phyloP scores from a whole-genome alignment of 1,140 invertebrate genomes.

The Calosoma granatense region DNA sequence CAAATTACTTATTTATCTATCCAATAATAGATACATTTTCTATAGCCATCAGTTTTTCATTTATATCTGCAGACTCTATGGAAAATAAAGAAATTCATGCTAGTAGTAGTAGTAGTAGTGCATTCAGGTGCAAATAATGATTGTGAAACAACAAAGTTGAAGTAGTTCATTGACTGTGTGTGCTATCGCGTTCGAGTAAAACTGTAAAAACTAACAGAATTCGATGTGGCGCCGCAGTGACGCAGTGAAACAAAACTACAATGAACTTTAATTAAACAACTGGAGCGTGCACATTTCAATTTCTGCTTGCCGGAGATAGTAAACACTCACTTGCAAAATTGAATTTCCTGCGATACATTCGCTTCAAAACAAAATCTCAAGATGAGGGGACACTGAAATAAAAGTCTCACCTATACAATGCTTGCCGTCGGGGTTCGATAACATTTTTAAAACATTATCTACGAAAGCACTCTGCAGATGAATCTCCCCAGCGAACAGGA shows the following conservation, averaged over 20 bases:
- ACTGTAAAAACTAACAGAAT: too few species aligned
- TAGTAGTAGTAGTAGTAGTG: too few species aligned
- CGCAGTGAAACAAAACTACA: not conserved
- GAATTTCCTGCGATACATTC: constrained; percentile 1
- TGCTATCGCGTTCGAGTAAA: too few species aligned
- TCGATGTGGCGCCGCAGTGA: too few species aligned
- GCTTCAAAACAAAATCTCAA: not conserved
- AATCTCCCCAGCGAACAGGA: not conserved
- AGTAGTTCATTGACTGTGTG: too few species aligned
- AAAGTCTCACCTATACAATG: not conserved
- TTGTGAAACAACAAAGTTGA: too few species aligned
- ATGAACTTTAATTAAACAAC: not conserved
- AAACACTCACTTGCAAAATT: constrained; percentile 8
- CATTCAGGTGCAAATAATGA: too few species aligned
- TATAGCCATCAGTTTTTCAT: too few species aligned
- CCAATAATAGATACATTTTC: too few species aligned
- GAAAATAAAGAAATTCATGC: too few species aligned
- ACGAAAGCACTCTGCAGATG: not conserved
- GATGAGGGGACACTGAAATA: not conserved
- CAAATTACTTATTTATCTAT: too few species aligned
- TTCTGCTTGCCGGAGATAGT: not conserved
- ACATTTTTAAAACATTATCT: constrained; percentile 1
- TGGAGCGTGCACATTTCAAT: not conserved
- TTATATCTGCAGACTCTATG: too few species aligned
- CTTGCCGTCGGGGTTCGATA: not conserved